Evolutionary conservation across 2,797 vertebrate species (phyloP).

Genomic region (Galagoides demidoff): DNA sequence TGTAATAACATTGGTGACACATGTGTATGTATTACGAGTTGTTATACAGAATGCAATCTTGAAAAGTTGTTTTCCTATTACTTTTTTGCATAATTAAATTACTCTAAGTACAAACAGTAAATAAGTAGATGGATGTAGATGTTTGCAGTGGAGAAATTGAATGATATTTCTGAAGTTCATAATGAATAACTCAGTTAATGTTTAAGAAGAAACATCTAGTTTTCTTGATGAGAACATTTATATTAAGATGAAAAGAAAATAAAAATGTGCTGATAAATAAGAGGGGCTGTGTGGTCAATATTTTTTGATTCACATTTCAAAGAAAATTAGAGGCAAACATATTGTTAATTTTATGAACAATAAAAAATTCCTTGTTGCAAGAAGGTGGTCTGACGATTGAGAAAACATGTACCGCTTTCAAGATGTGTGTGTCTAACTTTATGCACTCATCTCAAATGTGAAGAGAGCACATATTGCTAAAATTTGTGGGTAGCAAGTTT

Average conservation of each 20-base stretch:
- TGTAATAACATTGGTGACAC: neutral
- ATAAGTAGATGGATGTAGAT: neutral
- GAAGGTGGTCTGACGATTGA: neutral
- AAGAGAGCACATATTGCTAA: neutral
- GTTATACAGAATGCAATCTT: neutral
- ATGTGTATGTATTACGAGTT: neutral
- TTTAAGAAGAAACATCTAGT: neutral
- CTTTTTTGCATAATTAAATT: neutral
- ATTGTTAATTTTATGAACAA: too few species aligned
- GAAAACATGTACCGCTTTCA: neutral
- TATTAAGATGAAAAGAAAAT: constrained; percentile 57
- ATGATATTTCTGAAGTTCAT: neutral
- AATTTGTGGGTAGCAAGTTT: neutral
- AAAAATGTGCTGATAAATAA: constrained; percentile 21
- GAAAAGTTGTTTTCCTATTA: neutral
- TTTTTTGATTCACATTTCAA: constrained; percentile 54
- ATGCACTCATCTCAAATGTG: neutral
- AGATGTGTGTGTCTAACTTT: neutral
- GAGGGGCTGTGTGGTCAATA: neutral
- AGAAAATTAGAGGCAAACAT: constrained; percentile 18
- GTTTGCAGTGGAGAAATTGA: neutral
- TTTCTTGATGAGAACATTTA: neutral
- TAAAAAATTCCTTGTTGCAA: neutral
- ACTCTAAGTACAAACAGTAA: neutral
- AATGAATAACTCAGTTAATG: neutral